Percentiles rank a stretch among this genome's conserved stretches.
Evolutionary conservation across 2,888 invertebrate genomes (phyloP).

Genomic region (Aphodius granarius): DNA sequence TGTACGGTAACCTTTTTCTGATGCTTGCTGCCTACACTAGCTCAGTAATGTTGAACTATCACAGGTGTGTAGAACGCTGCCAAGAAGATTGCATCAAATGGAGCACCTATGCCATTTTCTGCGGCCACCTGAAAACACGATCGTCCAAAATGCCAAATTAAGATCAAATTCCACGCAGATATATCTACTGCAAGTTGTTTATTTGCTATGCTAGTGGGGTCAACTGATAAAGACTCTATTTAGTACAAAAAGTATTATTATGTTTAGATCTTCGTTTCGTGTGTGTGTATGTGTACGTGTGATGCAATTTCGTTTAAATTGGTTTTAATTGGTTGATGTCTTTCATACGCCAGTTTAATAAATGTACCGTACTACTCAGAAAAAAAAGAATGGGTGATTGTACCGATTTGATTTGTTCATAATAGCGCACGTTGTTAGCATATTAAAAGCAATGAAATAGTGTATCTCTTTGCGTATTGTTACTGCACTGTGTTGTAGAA

Average conservation of each 20-base stretch:
- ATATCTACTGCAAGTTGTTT: background rate
- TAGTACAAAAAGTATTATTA: background rate
- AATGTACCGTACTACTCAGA: background rate
- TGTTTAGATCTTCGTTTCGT: background rate
- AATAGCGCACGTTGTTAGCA: background rate
- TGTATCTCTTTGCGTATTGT: background rate
- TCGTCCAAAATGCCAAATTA: constrained; percentile 18
- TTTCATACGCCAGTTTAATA: background rate
- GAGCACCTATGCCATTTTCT: constrained; percentile 24
- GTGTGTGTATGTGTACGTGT: too few relatives aligned
- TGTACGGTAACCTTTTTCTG: constrained; percentile 21
- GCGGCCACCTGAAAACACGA: constrained; percentile 22
- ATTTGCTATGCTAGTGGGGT: background rate
- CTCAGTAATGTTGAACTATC: constrained; percentile 24
- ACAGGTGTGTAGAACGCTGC: constrained; percentile 26
- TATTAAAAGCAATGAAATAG: background rate
- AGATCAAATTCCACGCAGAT: background rate
- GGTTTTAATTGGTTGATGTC: background rate
- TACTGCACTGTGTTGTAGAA: too few relatives aligned
- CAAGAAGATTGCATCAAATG: constrained; percentile 25
- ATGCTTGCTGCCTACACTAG: constrained; percentile 17
- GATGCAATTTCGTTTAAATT: background rate
- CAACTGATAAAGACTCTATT: background rate
- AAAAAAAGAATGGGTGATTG: background rate
- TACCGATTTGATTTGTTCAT: background rate